These are phyloP conservation scores for Scaptomyza pallida DNA, from an alignment of 1,140 invertebrate genomes.

Conservation along the genomic window DNA sequence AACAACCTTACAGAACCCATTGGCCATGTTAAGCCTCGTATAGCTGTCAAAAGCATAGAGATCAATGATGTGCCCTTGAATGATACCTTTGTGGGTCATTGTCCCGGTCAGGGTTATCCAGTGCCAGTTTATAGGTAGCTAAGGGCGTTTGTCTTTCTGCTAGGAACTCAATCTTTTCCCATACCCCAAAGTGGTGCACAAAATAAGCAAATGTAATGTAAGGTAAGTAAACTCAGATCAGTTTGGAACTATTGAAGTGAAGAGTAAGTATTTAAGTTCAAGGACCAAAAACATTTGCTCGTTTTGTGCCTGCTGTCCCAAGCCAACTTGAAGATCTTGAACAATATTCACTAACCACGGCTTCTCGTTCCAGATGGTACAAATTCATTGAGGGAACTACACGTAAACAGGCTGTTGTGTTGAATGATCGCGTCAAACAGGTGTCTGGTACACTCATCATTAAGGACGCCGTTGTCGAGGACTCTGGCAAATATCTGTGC, in stretches of 20 bases:
- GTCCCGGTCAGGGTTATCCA: conserved; percentile 89
- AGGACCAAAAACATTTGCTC: conserved; percentile 35
- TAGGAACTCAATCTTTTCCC: conserved; percentile 25
- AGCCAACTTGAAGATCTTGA: neutral
- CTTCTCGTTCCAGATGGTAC: conserved; percentile 91
- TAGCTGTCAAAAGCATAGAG: conserved; percentile 75
- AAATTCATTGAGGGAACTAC: conserved; percentile 94
- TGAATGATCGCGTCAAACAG: conserved; percentile 95
- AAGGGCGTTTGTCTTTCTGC: conserved; percentile 20
- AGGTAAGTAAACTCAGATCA: conserved; percentile 51
- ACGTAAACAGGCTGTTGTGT: conserved; percentile 91
- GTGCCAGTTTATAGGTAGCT: conserved; percentile 89
- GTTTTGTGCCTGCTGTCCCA: conserved; percentile 54
- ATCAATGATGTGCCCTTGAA: conserved; percentile 56
- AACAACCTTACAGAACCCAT: conserved; percentile 63
- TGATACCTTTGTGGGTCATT: conserved; percentile 84
- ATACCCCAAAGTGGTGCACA: conserved; percentile 42
- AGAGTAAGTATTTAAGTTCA: neutral
- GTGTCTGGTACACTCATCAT: conserved; percentile 97
- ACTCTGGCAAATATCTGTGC: conserved; percentile 97
- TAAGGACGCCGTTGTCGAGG: conserved; percentile 93
- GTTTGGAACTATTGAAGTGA: neutral
- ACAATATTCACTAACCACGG: neutral
- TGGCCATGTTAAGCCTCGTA: conserved; percentile 71
- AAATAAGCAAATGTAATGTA: conserved; percentile 41